Base-by-base conservation (phyloP, 2,113 vertebrate genomes). In the Cyanistes caeruleus region DNA sequence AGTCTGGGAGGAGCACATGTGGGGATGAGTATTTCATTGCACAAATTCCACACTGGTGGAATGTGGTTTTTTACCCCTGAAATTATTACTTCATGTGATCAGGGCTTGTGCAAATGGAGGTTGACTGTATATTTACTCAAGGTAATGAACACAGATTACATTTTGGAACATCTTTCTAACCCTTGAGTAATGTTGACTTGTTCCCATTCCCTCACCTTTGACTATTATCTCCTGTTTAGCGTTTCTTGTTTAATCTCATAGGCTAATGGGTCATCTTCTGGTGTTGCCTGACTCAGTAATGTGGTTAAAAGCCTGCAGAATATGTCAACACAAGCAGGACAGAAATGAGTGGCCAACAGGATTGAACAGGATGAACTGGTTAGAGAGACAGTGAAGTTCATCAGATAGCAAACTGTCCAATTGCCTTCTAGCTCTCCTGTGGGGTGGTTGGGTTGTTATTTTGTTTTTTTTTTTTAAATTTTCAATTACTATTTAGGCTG, bases 121-220 rank as follows among this genome's bases (percentile, higher is more conserved):
- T 20, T 92, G 93, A 72, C 68, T 81, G 37, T 64, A 6, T 93
- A 86, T 96, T 96, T 86, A 84, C 88, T 92, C 74, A 93, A 88
- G 7, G 4, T 73, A 84, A 90, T 43, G 83, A 93, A 60, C 73
- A 73, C 39, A 89, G 92, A 92, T 96, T 94, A 78, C 23, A 18
- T 78, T 96, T 95, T 73, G 77, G 90, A 92, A 90, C 69, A 78
- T 49, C 52, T 90, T 70, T 53, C 93, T 92, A 84, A 78, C 56
- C 68, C 90, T 82, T 93, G 90, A 96, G 92, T 96, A 96, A 96
- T 90, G 74, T 94, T 93, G 85, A 93, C 79, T 96, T 81, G 86
- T 82, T 94, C 93, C 60, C 73, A 75, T 87, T 90, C 76, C 72
- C 83, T 94, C 60, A 52, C 64, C 85, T 80, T 90, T 86, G 76